Base-by-base conservation (phyloP, 2,113 vertebrate species). In the Oophaga pumilio region DNA sequence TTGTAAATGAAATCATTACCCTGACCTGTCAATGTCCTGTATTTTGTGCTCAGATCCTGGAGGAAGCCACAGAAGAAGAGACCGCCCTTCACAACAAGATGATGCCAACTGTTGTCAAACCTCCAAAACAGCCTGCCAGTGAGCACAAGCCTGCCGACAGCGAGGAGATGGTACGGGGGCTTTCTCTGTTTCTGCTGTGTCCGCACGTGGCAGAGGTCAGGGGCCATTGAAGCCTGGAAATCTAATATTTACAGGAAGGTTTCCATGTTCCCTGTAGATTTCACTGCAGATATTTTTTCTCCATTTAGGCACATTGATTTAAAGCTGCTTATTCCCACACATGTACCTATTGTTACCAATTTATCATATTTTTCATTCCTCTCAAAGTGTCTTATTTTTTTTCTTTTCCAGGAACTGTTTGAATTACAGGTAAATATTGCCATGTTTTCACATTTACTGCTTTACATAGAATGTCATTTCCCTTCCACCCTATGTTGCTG, bases 51-150 rank as follows among this genome's bases (percentile, higher is more conserved):
- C 82, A 99, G 98, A 96, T 98, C 91, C 92, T 99, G 18, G 98
- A 99, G 88, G 98, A 99, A 91, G 96, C 97, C 88, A 99, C 98
- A 2, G 98, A 99, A 90, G 98, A 99, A 89, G 98, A 99, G 94
- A 99, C 97, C 0, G 93, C 98, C 24, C 97, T 99, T 89, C 97
- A 99, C 86, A 97, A 99, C 90, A 95, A 90, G 82, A 99, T 99
- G 85, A 99, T 98, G 97, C 98, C 98, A 0, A 99, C 98, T 13
- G 98, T 99, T 8, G 98, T 99, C 90, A 96, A 94, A 88, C 98
- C 98, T 66, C 95, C 97, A 26, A 98, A 97, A 88, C 97, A 99
- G 68, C 95, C 97, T 90, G 91, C 97, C 84, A 94, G 95, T 7
- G 96, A 96, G 66, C 91, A 94, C 0, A 90, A 91, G 0, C 89